phyloP scores from a whole-genome alignment of 2,797 vertebrate species.

The Esox masquinongy region DNA sequence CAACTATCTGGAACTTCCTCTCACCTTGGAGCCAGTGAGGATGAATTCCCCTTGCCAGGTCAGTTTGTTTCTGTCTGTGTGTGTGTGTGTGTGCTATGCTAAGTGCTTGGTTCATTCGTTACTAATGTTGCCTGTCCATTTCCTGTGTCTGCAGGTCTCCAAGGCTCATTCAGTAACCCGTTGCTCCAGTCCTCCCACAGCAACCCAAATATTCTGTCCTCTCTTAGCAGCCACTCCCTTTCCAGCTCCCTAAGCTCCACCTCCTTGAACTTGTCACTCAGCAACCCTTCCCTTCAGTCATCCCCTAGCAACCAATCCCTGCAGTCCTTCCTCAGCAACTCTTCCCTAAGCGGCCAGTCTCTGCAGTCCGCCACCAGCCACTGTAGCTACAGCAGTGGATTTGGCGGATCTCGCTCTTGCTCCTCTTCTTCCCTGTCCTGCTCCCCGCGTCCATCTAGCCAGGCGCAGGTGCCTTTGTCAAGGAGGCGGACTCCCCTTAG shows the following conservation, averaged over 20 bases:
- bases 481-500: conserved; percentile 79
- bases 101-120: not conserved
- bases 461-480: conserved; percentile 50
- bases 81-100: not conserved
- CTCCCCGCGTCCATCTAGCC: conserved; percentile 43
- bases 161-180: conserved; percentile 61
- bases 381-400: conserved; percentile 64
- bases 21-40: conserved; percentile 73
- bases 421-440: conserved; percentile 60
- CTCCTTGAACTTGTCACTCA: conserved; percentile 78
- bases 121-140: not conserved
- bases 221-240: conserved; percentile 54
- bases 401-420: conserved; percentile 51
- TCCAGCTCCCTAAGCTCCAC: conserved; percentile 68
- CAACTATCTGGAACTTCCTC: conserved; percentile 75
- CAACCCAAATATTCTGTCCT: conserved; percentile 60
- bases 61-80: conserved; percentile 36
- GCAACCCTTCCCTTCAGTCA: conserved; percentile 76
- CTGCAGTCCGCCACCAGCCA: conserved; percentile 65
- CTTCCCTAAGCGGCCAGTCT: conserved; percentile 69
- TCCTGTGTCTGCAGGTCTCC: conserved; percentile 65
- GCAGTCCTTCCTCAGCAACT: conserved; percentile 65
- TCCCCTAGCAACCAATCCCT: conserved; percentile 72
- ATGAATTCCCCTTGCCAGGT: conserved; percentile 70
- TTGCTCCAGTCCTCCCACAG: conserved; percentile 60